Conservation (phyloP, 2,113 vertebrate genomes). For the Aramus guarauna region DNA sequence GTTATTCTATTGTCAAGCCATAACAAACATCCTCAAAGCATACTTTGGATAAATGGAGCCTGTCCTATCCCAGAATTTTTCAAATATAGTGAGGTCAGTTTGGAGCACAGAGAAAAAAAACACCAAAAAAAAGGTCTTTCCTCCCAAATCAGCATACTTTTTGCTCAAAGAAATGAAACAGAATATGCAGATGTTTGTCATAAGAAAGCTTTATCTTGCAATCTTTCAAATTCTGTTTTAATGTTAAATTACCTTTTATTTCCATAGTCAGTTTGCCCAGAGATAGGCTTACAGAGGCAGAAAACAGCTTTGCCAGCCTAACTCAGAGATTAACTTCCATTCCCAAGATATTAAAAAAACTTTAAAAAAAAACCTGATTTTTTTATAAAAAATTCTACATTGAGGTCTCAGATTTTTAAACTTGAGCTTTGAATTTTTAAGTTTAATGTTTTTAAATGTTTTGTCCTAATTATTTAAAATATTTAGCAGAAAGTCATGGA, state of each 20-base stretch:
- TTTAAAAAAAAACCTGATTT: fast-evolving
- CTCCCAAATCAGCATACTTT: neutral
- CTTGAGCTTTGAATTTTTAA: neutral
- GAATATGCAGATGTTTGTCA: neutral
- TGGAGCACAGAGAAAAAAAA: neutral
- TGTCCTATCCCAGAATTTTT: neutral
- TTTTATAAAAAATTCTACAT: neutral
- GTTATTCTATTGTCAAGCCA: neutral
- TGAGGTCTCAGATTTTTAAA: neutral
- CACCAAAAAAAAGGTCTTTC: neutral
- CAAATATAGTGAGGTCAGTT: neutral
- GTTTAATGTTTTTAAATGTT: neutral
- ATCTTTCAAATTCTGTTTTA: neutral
- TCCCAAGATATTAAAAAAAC: neutral
- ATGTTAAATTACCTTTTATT: neutral
- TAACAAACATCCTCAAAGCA: neutral
- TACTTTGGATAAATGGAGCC: neutral
- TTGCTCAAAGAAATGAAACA: neutral
- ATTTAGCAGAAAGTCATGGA: neutral
- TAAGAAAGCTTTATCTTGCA: neutral
- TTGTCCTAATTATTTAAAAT: neutral
- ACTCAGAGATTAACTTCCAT: neutral
- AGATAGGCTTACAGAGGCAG: neutral
- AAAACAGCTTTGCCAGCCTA: neutral
- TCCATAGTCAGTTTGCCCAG: neutral